Conservation (phyloP, 2,888 invertebrate genomes). For the Dolichopus griseipennis region DNA sequence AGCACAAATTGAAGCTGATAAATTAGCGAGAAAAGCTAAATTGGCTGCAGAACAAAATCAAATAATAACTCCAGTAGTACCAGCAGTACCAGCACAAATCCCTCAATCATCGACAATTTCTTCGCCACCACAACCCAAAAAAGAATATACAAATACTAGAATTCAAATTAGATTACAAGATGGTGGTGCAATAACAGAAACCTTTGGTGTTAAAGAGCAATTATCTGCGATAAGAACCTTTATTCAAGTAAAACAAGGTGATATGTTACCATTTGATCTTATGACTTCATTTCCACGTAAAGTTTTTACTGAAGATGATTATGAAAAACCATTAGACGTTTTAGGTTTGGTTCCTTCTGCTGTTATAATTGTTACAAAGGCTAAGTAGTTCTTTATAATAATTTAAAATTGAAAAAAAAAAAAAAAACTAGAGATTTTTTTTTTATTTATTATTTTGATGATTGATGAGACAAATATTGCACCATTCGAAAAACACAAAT, state of each 20-base stretch:
- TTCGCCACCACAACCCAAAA: slow-evolving; percentile 34
- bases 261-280: slow-evolving; percentile 55
- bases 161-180: slow-evolving; percentile 71
- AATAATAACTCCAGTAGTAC: not conserved
- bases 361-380: slow-evolving; percentile 66
- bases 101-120: too few species aligned
- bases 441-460: slow-evolving; percentile 1
- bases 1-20: slow-evolving; percentile 87
- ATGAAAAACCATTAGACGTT: slow-evolving; percentile 73
- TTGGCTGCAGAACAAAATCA: slow-evolving; percentile 40
- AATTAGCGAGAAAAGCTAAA: slow-evolving; percentile 68
- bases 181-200: slow-evolving; percentile 63
- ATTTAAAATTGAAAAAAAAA: not conserved
- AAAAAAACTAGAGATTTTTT: not conserved
- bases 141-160: slow-evolving; percentile 59
- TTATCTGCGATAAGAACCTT: slow-evolving; percentile 84
- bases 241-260: slow-evolving; percentile 68
- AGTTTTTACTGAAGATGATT: slow-evolving; percentile 77
- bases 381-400: slow-evolving; percentile 16
- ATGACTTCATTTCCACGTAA: slow-evolving; percentile 90
- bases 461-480: not conserved
- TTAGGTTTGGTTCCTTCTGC: slow-evolving; percentile 81
- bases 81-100: slow-evolving; percentile 12
- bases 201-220: slow-evolving; percentile 77
- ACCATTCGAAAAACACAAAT: not conserved